Evolutionary conservation across 37 sponge, comb jelly and placozoan genomes (phyloP).

Genomic region (Spongilla lacustris): DNA sequence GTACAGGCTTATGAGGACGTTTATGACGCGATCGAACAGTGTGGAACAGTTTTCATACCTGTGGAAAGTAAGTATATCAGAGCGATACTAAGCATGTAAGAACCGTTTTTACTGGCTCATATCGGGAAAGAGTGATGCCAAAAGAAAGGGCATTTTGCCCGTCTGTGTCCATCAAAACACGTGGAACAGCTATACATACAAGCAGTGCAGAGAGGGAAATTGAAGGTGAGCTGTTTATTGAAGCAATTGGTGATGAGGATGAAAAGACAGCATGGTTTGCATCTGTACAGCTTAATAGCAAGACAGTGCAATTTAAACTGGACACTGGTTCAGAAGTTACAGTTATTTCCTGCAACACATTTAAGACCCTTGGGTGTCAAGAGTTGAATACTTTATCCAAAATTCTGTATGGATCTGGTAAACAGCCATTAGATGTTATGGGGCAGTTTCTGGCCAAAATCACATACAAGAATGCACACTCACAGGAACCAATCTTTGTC

Average conservation of each 20-base stretch:
- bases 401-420: constrained; percentile 51
- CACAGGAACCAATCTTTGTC: constrained; percentile 22
- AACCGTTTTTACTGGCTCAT: no score
- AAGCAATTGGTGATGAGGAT: background rate
- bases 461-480: background rate
- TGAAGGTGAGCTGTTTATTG: background rate
- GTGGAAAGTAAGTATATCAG: no score
- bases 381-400: constrained; percentile 17
- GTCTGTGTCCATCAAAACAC: constrained; percentile 25
- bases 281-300: constrained; percentile 7
- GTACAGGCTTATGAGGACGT: no score
- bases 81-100: no score
- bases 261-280: constrained; percentile 25
- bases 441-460: constrained; percentile 36
- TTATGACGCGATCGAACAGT: no score
- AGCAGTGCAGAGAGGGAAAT: background rate
- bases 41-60: no score
- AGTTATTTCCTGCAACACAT: constrained; percentile 38
- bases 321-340: constrained; percentile 73
- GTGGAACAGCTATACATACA: constrained; percentile 11
- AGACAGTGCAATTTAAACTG: constrained; percentile 43
- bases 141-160: constrained; percentile 26
- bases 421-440: constrained; percentile 13
- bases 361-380: constrained; percentile 2
- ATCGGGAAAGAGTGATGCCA: no score